Evolutionary conservation across 1,140 invertebrate species (phyloP), one percentile per base, ranked within the genome.

Genomic region (Chironomus tepperi): DNA sequence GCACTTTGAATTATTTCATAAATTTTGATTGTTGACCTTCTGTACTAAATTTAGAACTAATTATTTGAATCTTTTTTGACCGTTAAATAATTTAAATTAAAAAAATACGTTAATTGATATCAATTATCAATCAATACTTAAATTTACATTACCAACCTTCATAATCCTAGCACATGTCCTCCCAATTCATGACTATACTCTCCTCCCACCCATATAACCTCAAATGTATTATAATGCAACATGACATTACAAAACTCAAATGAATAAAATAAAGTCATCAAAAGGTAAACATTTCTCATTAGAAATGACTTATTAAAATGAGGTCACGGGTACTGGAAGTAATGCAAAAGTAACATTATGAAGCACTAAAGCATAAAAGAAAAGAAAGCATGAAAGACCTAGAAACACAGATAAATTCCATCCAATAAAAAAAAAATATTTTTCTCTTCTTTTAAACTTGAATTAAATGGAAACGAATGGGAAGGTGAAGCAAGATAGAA

Each of bases 311-410:
- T n/a, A 57, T 57, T 57, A n/a, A 57, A 57, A n/a, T n/a, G 47
- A 57, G 47, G 47, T 57, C 47, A 57, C 47, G 47, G 47, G 47
- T 57, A 57, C 24, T 34, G 15, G n/a, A 57, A n/a, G 47, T 57
- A 57, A n/a, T 10, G 43, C 43, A 47, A 57, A 15, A 57, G 47
- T 15, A 57, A 57, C n/a, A 57, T 57, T 57, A n/a, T n/a, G 47
- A n/a, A 34, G 24, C 47, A 57, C 12, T 57, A 57, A n/a, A 57
- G 47, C 47, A 15, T 18, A 10, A n/a, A 70, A 18, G 65, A 70
- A 70, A 70, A 70, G 65, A 70, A 70, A 70, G 65, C 65, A 70
- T 70, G n/a, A 70, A 21, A 70, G 65, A 70, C 65, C 65, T 70
- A 70, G 65, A 70, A 70, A 70, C 65, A 70, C 65, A 70, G 65